Evolutionary conservation across 2,888 invertebrate genomes (phyloP).

Genomic region (Heliconius charithonia): DNA sequence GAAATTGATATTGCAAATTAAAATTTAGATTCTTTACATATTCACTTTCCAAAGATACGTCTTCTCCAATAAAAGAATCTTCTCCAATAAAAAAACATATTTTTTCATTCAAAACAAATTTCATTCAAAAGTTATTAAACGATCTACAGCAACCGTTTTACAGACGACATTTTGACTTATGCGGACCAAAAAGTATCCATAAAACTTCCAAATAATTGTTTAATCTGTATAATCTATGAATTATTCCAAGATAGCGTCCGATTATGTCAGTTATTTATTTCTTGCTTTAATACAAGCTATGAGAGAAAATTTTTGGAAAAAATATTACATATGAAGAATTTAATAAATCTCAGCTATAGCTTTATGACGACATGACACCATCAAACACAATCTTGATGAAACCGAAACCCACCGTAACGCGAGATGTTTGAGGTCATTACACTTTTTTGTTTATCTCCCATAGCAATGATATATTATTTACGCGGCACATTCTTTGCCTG

Average conservation of each 20-base stretch:
- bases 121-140: too few relatives aligned
- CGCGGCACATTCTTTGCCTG: constrained; percentile 69
- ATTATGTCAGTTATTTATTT: neutral
- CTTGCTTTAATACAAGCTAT: neutral
- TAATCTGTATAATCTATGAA: neutral
- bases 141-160: too few relatives aligned
- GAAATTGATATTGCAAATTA: constrained; percentile 37
- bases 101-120: too few relatives aligned
- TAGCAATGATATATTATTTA: constrained; percentile 71
- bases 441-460: constrained; percentile 57
- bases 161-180: too few relatives aligned
- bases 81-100: too few relatives aligned
- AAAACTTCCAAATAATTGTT: neutral
- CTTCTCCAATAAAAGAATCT: neutral
- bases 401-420: constrained; percentile 53
- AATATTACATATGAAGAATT: constrained; percentile 14
- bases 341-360: constrained; percentile 44
- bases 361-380: constrained; percentile 45
- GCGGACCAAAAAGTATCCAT: neutral
- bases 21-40: constrained; percentile 55
- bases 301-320: neutral
- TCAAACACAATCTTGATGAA: constrained; percentile 52
- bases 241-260: neutral
- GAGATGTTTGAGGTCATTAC: constrained; percentile 56
- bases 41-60: constrained; percentile 13